Evolutionary conservation across 1,140 invertebrate genomes (phyloP).

Genomic region (Nebria ingens): DNA sequence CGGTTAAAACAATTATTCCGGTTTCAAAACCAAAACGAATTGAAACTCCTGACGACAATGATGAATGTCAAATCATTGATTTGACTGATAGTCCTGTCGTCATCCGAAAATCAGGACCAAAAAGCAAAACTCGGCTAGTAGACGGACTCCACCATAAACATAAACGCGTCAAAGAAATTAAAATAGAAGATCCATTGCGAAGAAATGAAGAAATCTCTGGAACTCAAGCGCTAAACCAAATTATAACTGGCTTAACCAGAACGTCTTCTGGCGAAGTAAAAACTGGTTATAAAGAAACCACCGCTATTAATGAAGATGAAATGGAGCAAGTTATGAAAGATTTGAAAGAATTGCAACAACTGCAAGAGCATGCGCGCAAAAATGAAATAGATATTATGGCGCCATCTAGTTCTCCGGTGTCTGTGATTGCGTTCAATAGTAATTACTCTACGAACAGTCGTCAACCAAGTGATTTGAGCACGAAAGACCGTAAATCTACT

Average conservation of each 20-base stretch:
- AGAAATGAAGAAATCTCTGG: constrained; percentile 13
- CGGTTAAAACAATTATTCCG: not conserved
- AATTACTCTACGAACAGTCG: constrained; percentile 24
- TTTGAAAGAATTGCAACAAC: constrained; percentile 28
- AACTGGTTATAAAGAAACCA: not conserved
- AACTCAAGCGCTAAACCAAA: constrained; percentile 8
- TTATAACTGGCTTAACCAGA: constrained; percentile 12
- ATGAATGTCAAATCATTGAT: constrained; percentile 28
- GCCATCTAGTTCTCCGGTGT: constrained; percentile 24
- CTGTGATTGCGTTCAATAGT: constrained; percentile 31
- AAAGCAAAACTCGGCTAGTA: constrained; percentile 17
- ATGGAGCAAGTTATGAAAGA: constrained; percentile 31
- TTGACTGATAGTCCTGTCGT: constrained; percentile 19
- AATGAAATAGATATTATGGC: constrained; percentile 13
- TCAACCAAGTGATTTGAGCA: constrained; percentile 6
- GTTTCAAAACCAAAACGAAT: not conserved
- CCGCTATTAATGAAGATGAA: constrained; percentile 22
- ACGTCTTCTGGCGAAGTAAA: not conserved
- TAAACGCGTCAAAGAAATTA: constrained; percentile 2
- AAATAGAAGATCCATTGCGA: not conserved
- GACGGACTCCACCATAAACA: constrained; percentile 9
- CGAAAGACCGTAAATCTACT: constrained; percentile 12
- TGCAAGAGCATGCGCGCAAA: constrained; percentile 24
- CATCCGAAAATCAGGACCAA: constrained; percentile 15
- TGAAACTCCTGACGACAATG: constrained; percentile 14